Evolutionary conservation across 2,888 invertebrate genomes (phyloP).

Genomic region (Macropis europaea): DNA sequence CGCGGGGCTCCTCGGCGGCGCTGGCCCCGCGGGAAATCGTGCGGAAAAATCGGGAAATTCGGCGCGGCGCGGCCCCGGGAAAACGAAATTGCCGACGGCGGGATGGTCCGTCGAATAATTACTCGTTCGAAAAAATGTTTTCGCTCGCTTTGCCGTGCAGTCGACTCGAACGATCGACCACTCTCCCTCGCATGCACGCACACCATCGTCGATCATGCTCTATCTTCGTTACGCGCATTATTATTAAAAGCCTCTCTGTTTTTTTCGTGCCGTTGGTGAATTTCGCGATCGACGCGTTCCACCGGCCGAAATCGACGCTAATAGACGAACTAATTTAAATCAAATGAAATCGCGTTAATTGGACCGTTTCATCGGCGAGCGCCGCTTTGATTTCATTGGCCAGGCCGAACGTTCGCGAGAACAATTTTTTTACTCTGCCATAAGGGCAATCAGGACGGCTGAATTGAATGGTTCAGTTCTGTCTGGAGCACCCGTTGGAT

Average conservation of each 20-base stretch:
- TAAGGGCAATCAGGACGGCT: too few relatives aligned
- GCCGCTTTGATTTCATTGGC: too few relatives aligned
- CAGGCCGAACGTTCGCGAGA: too few relatives aligned
- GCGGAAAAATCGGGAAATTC: slow-evolving; percentile 46
- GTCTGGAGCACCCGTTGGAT: too few relatives aligned
- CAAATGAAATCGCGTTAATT: neutral
- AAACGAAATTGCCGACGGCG: slow-evolving; percentile 25
- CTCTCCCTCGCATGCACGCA: too few relatives aligned
- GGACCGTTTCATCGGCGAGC: neutral
- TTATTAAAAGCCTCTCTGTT: neutral
- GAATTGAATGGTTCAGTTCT: too few relatives aligned
- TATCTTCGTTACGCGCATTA: slow-evolving; percentile 1
- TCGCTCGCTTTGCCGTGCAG: too few relatives aligned
- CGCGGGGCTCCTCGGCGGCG: slow-evolving; percentile 33
- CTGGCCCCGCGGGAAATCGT: slow-evolving; percentile 50
- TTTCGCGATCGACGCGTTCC: neutral
- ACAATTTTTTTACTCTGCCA: neutral
- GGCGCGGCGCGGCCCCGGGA: slow-evolving; percentile 22
- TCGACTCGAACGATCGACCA: too few relatives aligned
- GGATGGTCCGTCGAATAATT: slow-evolving; percentile 31
- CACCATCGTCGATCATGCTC: too few relatives aligned
- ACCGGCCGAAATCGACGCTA: neutral
- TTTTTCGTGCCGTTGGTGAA: neutral
- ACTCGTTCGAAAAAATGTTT: slow-evolving; percentile 2
- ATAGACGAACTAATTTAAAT: neutral